Base-by-base conservation (phyloP, 2,888 invertebrate species). In the Eristalis tenax region DNA sequence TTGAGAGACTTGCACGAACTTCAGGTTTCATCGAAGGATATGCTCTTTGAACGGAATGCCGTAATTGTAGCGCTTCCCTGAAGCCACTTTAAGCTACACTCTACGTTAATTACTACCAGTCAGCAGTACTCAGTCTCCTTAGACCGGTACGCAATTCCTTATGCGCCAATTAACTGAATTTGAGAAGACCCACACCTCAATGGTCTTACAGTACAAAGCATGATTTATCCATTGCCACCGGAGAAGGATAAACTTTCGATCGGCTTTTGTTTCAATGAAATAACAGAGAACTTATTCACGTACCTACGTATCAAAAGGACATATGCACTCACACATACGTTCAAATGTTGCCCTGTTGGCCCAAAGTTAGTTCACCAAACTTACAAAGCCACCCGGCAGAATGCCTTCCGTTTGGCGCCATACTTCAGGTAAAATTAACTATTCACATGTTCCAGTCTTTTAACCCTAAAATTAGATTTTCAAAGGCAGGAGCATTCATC, bases 351-450 rank as follows among this genome's bases (percentile, higher is more conserved):
- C 38, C 23, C 23, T 18, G 8, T 18, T 35, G 15, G 26, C 23
- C 23, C 26, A 50, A 83, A 76, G 57, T 80, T 68, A 22, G 38
- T 15, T 40, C 38, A 26, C 13, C 57, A 82, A 71, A 65, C 57
- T 78, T 68, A 50, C 64, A 73, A 57, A 43, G 68, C 50, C 26
- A 26, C 13, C 59, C 4, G 1, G 2, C 59, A 23, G 59, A 50
- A 6, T 1, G 18, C n/a, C 18, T n/a, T 50, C 4, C 8, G 18
- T 50, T 50, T 77, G 78, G 38, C 75, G 74, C 6, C 83, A 83
- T 23, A 89, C 89, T 65, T 35, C 11, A 35, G 73, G 79, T 61
- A 11, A 50, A 73, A 70, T 82, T 75, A 65, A 59, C 70, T 59
- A 59, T 70, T 70, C 43, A 43, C 32, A 23, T 5, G 40, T 8